phyloP scores from a whole-genome alignment of 2,888 invertebrate genomes.

The Euspilapteryx auroguttella region DNA sequence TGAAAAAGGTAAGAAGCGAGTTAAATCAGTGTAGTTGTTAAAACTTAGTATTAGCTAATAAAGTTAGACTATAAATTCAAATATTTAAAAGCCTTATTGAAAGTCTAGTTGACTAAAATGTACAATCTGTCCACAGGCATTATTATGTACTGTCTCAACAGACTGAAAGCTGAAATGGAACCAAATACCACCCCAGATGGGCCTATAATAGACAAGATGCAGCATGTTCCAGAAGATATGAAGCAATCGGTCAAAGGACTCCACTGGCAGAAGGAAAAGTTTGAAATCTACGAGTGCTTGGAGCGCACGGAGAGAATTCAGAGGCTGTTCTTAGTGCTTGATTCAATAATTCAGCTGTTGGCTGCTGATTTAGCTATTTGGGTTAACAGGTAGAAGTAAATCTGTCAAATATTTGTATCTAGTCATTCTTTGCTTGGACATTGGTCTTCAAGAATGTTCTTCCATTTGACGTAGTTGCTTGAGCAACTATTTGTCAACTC shows the following conservation, averaged over 20 bases:
- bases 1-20: no score
- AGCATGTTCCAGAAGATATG: conserved; percentile 32
- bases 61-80: no score
- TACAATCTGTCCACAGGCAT: no score
- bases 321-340: conserved; percentile 48
- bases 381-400: conserved; percentile 57
- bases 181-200: conserved; percentile 26
- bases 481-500: no score
- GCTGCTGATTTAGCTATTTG: conserved; percentile 61
- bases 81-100: no score
- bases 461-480: no score
- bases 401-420: no score
- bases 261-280: conserved; percentile 40
- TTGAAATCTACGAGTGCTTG: conserved; percentile 38
- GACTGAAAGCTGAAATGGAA: conserved; percentile 36
- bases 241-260: conserved; percentile 27
- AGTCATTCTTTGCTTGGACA: no score
- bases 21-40: no score
- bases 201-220: conserved; percentile 26
- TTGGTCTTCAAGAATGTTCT: no score
- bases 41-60: no score
- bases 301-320: conserved; percentile 39
- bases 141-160: conserved; percentile 37
- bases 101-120: no score
- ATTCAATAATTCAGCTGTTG: conserved; percentile 50